These are phyloP conservation scores for Ictalurus furcatus DNA, from an alignment of 2,113 vertebrate genomes.

Conservation along the genomic window DNA sequence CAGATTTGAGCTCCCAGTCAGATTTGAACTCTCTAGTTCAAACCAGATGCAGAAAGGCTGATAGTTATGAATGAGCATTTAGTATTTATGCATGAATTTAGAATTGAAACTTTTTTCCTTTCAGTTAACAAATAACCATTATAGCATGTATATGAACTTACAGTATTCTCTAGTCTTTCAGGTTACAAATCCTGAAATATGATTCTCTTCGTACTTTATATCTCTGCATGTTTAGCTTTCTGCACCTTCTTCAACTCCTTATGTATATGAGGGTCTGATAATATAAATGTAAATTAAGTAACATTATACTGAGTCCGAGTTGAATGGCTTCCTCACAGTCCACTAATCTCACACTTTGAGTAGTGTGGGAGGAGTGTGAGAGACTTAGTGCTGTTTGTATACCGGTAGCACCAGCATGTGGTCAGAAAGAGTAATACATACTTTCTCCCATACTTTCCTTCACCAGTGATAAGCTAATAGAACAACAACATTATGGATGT, in stretches of 20 bases:
- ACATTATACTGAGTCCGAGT: background rate
- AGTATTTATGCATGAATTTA: background rate
- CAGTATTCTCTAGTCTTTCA: background rate
- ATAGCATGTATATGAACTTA: background rate
- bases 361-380: background rate
- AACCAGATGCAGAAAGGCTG: constrained; percentile 12
- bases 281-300: background rate
- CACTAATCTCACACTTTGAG: background rate
- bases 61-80: background rate
- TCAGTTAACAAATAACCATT: background rate
- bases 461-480: background rate
- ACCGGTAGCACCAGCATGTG: constrained; percentile 29
- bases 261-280: background rate
- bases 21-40: background rate
- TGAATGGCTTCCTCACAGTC: background rate
- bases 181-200: background rate
- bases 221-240: background rate
- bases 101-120: background rate
- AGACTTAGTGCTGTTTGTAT: background rate
- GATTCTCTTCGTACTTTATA: background rate
- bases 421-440: constrained; percentile 12
- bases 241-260: background rate
- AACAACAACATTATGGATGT: background rate
- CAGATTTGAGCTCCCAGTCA: background rate
- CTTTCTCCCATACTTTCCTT: background rate